phyloP scores from a whole-genome alignment of 2,113 vertebrate genomes.

The Alligator mississippiensis region DNA sequence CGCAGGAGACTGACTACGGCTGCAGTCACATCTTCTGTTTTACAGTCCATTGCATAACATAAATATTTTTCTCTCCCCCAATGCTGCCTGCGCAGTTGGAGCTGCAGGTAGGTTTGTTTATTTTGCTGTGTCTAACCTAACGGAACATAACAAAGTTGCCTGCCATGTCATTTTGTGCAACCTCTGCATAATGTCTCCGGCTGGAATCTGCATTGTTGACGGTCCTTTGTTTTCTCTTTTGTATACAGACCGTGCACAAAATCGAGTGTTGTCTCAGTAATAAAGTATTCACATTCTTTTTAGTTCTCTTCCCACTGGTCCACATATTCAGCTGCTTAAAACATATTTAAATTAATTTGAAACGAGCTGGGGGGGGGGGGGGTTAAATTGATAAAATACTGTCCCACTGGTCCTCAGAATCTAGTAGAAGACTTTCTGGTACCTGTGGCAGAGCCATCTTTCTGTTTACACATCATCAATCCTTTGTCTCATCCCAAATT shows the following conservation, averaged over 20 bases:
- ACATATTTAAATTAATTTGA: neutral
- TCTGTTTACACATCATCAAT: no score
- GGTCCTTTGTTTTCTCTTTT: neutral
- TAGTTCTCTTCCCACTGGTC: neutral
- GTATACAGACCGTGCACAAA: neutral
- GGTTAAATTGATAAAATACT: neutral
- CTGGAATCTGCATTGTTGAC: neutral
- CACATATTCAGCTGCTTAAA: neutral
- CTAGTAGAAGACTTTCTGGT: neutral
- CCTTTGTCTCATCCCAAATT: no score
- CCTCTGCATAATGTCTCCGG: conserved; percentile 33
- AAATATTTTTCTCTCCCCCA: conserved; percentile 82
- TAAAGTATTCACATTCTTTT: neutral
- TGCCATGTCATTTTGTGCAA: conserved; percentile 63
- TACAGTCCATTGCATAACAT: conserved; percentile 72
- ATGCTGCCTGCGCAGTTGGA: conserved; percentile 91
- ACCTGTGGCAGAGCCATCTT: no score
- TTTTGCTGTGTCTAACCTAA: conserved; percentile 64
- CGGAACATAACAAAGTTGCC: conserved; percentile 42
- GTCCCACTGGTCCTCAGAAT: neutral
- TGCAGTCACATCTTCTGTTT: conserved; percentile 72
- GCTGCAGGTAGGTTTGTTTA: conserved; percentile 90
- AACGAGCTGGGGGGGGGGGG: neutral
- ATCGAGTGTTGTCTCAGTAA: neutral
- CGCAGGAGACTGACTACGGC: neutral